Conservation (phyloP, 2,113 vertebrate genomes). For the Hyperoodon ampullatus region DNA sequence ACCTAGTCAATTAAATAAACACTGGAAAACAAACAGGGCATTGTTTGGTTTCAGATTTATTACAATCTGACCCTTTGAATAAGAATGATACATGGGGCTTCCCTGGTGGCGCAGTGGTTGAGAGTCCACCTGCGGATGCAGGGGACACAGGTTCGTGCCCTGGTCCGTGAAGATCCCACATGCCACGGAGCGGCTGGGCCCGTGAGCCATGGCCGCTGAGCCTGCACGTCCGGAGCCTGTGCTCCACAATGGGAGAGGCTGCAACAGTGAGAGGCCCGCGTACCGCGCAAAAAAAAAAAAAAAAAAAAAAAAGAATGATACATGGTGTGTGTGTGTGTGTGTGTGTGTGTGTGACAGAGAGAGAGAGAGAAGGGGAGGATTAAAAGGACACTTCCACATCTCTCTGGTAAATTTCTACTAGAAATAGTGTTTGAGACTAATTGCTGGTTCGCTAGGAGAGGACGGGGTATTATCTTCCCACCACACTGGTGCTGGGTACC, state of each 20-base stretch:
- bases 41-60: conserved; percentile 68
- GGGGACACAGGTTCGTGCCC: too few relatives aligned
- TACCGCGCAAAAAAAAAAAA: too few relatives aligned
- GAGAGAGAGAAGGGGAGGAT: not conserved
- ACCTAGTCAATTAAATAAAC: conserved; percentile 80
- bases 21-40: conserved; percentile 71
- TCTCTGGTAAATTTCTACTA: conserved; percentile 9
- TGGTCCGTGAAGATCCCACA: too few relatives aligned
- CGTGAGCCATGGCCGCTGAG: too few relatives aligned
- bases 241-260: too few relatives aligned
- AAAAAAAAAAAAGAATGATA: not conserved
- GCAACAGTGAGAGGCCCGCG: too few relatives aligned
- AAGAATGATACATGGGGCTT: not conserved
- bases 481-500: not conserved
- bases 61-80: conserved; percentile 23
- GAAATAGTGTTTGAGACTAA: not conserved
- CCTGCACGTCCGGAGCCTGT: too few relatives aligned
- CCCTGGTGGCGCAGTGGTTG: too few relatives aligned
- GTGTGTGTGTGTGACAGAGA: not conserved
- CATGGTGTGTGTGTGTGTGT: not conserved
- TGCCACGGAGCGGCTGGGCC: too few relatives aligned
- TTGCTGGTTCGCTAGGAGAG: conserved; percentile 14
- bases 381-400: not conserved
- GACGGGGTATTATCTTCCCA: not conserved
- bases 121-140: too few relatives aligned